Evolutionary conservation across 2,888 invertebrate species (phyloP).

Genomic region (Andrena haemorrhoa): DNA sequence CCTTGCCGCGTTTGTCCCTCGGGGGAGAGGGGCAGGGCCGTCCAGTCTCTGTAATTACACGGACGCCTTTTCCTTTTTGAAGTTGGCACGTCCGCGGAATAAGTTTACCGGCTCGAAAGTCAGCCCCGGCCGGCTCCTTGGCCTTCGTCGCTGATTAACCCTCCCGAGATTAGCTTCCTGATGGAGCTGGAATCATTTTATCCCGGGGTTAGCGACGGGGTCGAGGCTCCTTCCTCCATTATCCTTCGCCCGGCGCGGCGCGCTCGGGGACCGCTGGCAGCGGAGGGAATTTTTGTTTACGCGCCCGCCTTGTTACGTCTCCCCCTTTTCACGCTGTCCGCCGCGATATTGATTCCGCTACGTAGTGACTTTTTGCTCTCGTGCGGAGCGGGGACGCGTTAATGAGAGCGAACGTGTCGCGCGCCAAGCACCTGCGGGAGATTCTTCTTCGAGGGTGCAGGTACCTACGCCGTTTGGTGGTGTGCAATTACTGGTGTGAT

Average conservation of each 20-base stretch:
- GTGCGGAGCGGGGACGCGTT: too few relatives aligned
- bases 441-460: neutral
- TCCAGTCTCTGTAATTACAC: slow-evolving; percentile 67
- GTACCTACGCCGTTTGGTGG: neutral
- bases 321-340: neutral
- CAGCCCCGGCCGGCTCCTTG: slow-evolving; percentile 46
- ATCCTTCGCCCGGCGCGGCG: slow-evolving; percentile 32
- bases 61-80: slow-evolving; percentile 63
- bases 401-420: neutral
- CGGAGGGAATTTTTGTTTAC: slow-evolving; percentile 27
- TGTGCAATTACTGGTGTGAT: too few relatives aligned
- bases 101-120: slow-evolving; percentile 71
- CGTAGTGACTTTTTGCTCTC: neutral
- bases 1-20: slow-evolving; percentile 20
- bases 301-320: neutral
- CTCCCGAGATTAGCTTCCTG: slow-evolving; percentile 68
- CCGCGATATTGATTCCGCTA: slow-evolving; percentile 6
- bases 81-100: slow-evolving; percentile 70
- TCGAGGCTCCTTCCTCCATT: slow-evolving; percentile 46
- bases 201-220: slow-evolving; percentile 39
- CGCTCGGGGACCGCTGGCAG: slow-evolving; percentile 4
- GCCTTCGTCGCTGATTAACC: slow-evolving; percentile 67
- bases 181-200: slow-evolving; percentile 71
- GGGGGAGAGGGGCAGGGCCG: slow-evolving; percentile 38
- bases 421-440: neutral